Base-by-base conservation (phyloP, 1,140 invertebrate genomes). In the Zeugodacus cucurbitae region DNA sequence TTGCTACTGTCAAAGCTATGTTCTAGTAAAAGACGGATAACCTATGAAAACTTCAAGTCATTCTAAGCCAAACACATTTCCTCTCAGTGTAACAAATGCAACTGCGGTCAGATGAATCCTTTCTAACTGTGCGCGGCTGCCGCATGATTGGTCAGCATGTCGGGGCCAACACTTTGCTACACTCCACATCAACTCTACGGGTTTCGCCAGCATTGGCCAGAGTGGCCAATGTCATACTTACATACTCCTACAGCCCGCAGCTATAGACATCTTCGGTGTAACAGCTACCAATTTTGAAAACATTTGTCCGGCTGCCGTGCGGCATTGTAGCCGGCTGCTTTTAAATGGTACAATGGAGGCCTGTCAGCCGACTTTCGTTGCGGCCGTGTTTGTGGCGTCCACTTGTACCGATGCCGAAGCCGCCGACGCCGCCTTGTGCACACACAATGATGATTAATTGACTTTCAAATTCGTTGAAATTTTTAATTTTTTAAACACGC, bases 381-480 rank as follows among this genome's bases (percentile, higher is more conserved):
- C 41, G 74, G 41, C n/a, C 74, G 41, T 82, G 74, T 82, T 82
- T 82, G 74, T 29, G 74, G 74, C 74, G 41, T 82, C 26, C 74
- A 48, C 41, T 82, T 82, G 74, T 82, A 20, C 74, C 22, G 44
- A 78, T 41, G 70, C 34, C 14, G n/a, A n/a, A 7, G 20, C 26
- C 11, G 74, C 74, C 74, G n/a, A 11, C 41, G n/a, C 74, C 41
- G 41, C 10, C 74, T 34, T 34, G 74, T 82, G 74, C 44, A n/a
- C 74, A 82, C 22, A 82, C 74, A 92, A 89, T 90, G 90, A 92
- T 92, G 91, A 92, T 92, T 92, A 92, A 92, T 92, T 92, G 91
- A 92, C 91, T 92, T 92, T 92, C 91, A 92, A 92, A 92, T 92
- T 92, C 91, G 91, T 91, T 92, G 91, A 92, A 92, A 91, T 92